A percentile compares a stretch with the other conserved stretches of the same genome.
These are phyloP conservation scores for Eubasilissa splendida DNA, from an alignment of 2,888 invertebrate species.

Conservation along the genomic window DNA sequence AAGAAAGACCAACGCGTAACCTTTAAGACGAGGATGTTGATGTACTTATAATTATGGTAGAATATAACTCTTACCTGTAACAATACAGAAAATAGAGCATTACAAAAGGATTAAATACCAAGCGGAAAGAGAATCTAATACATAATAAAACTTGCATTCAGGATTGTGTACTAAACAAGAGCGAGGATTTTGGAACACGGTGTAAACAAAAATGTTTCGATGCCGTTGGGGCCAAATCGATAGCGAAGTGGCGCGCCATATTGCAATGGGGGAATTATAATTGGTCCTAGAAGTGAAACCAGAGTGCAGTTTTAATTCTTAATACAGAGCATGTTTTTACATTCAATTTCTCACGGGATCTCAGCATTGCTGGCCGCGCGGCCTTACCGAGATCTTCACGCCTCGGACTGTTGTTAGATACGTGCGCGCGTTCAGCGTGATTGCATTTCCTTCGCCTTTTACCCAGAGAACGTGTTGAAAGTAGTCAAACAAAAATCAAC, in stretches of 20 bases:
- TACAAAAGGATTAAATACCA: not conserved
- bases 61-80: constrained; percentile 25
- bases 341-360: constrained; percentile 48
- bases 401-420: not conserved
- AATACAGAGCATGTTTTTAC: constrained; percentile 47
- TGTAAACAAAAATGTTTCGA: constrained; percentile 11
- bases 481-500: too few relatives aligned
- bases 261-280: constrained; percentile 52
- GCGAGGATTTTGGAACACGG: not conserved
- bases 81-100: constrained; percentile 6
- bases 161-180: too few relatives aligned
- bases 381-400: not conserved
- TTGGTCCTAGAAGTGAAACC: constrained; percentile 45
- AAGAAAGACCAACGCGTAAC: too few relatives aligned
- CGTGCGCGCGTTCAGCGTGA: not conserved
- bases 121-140: not conserved
- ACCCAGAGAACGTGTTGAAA: too few relatives aligned
- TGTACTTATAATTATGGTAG: not conserved
- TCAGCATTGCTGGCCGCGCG: not conserved
- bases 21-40: too few relatives aligned
- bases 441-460: too few relatives aligned
- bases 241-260: constrained; percentile 31
- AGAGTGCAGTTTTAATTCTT: constrained; percentile 8
- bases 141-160: too few relatives aligned
- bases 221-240: constrained; percentile 30